Percentiles rank a stretch among this genome's conserved stretches.
phyloP scores from a whole-genome alignment of 2,888 invertebrate species.

The Automeris io region DNA sequence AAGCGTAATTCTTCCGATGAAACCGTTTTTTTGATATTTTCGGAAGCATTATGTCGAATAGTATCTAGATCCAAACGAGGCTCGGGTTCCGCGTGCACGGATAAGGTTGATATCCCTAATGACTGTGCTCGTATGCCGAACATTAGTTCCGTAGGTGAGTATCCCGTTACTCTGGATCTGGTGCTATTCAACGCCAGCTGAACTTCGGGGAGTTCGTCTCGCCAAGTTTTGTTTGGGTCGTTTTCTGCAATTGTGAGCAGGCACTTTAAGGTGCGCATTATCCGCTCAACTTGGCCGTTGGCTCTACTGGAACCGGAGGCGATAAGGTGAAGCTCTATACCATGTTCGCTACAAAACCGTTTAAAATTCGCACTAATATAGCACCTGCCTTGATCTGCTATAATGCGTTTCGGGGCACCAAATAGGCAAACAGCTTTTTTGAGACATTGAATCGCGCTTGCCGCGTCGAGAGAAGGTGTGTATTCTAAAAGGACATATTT shows the following conservation, averaged over 20 bases:
- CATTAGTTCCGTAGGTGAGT: conserved; percentile 14
- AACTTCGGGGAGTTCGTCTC: conserved; percentile 17
- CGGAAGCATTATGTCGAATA: conserved; percentile 6
- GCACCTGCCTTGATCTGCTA: conserved; percentile 20
- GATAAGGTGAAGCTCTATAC: conserved; percentile 20
- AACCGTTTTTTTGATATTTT: conserved; percentile 10
- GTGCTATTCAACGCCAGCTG: conserved; percentile 20
- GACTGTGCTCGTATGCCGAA: too few species aligned
- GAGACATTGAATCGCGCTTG: conserved; percentile 13
- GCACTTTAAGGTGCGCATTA: conserved; percentile 15
- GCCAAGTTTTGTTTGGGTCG: conserved; percentile 16
- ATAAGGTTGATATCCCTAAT: conserved; percentile 9
- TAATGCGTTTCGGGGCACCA: conserved; percentile 17
- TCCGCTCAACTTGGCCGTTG: conserved; percentile 18
- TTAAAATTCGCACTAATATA: conserved; percentile 17
- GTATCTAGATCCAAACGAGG: conserved; percentile 8
- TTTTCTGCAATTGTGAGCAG: conserved; percentile 13
- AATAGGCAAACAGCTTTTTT: conserved; percentile 19
- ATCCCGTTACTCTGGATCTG: conserved; percentile 13
- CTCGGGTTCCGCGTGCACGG: neutral
- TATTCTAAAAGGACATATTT: conserved; percentile 20
- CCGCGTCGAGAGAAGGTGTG: conserved; percentile 13
- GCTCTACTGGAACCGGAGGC: conserved; percentile 21
- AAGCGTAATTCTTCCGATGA: conserved; percentile 9
- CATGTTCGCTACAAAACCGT: conserved; percentile 15